A percentile compares a stretch with the other conserved stretches of the same genome.
phyloP scores from a whole-genome alignment of 2,888 invertebrate species.

The Tipula helvola region DNA sequence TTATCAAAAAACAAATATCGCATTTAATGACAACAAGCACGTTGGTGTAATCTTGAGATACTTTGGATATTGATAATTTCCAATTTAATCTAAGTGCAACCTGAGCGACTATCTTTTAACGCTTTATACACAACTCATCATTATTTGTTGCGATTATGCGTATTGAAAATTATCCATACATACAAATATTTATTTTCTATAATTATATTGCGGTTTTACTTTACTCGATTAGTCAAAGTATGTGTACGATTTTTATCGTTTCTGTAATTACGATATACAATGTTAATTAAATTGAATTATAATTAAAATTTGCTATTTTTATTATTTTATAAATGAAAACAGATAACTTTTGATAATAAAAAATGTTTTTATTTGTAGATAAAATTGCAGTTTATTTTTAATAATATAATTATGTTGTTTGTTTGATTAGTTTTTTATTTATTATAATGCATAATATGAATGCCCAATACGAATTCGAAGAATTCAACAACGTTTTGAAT shows the following conservation, averaged over 20 bases:
- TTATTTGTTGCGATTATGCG: neutral
- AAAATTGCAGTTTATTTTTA: neutral
- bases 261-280: neutral
- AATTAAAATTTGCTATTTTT: neutral
- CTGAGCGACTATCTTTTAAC: neutral
- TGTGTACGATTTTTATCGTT: neutral
- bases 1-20: neutral
- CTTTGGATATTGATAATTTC: neutral
- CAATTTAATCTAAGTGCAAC: neutral
- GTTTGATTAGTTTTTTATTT: too few relatives aligned
- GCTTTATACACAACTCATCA: neutral
- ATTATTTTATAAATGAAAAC: neutral
- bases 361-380: neutral
- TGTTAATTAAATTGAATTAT: neutral
- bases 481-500: too few relatives aligned
- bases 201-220: neutral
- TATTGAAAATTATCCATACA: neutral
- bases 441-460: too few relatives aligned
- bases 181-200: neutral
- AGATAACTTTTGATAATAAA: neutral
- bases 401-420: neutral
- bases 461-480: too few relatives aligned
- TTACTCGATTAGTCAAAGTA: neutral
- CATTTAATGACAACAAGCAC: neutral
- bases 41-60: too few relatives aligned